Evolutionary conservation across 2,113 vertebrate genomes (phyloP), one percentile per base, ranked within the genome.

Genomic region (Xiphophorus maculatus): DNA sequence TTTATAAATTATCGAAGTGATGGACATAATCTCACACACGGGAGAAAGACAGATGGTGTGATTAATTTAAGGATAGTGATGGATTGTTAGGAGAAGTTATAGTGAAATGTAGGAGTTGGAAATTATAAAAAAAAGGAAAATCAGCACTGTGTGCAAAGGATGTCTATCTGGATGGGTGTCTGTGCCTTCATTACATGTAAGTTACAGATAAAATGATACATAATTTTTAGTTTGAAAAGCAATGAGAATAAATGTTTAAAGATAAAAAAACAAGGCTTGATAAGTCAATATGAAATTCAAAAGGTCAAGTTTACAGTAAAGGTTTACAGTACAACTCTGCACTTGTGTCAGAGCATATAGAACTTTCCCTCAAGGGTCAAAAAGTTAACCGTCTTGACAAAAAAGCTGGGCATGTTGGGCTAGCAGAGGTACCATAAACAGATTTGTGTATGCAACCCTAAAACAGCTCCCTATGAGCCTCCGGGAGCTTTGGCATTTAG

Each of bases 251-350:
- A 77, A 79, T 40, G 29, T 70, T 44, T 58, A 83, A 3, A 74
- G 14, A 61, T 51, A 35, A 71, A 37, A 67, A 44, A 71, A 70
- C 51, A 73, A 27, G 76, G 71, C 40, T 62, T 70, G 63, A 71
- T 27, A 76, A 63, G 66, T 66, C 64, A 11, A 69, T 80, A 77
- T n/a, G 84, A 80, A 74, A 73, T 63, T 84, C 73, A 80, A 63
- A 83, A 85, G 74, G 81, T 84, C 81, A 76, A 64, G 88, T 82
- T 90, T 77, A 67, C 85, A 90, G 91, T 87, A 87, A 73, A 76
- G 89, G 89, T 92, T 87, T 88, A 90, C 88, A 89, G 88, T 29
- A 35, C 33, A 54, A 62, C 11, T 29, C 48, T 75, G 44, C 62
- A 66, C 35, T 63, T 62, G 13, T 70, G 28, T 68, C 4, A 0